Evolutionary conservation across 2,888 invertebrate genomes (phyloP), one percentile per base, ranked within the genome.

Genomic region (Rhagophthalmus giganteus): DNA sequence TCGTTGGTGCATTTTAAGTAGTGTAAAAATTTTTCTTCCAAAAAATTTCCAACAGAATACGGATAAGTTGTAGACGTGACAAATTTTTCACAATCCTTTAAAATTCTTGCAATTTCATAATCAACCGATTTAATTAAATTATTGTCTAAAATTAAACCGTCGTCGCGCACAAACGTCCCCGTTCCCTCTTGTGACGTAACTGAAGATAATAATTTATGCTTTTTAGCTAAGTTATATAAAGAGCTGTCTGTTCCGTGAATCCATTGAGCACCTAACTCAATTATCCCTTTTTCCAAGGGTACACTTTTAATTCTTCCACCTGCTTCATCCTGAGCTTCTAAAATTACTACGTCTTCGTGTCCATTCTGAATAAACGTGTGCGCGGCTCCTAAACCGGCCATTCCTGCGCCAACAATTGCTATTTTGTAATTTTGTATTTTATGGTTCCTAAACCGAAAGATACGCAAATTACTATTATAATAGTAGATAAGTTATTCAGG

Each of bases 251-350:
- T 76, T 1, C 83, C 83, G 61, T 85, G 84, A 26, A 85, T 67
- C 81, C 83, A 85, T 63, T 84, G 84, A 1, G 84, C 84, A 1
- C 85, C 85, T 12, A 78, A 59, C 65, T 85, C 85, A 33, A 84
- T 63, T 54, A 76, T 68, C 16, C 68, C 67, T 4, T 69, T 62
- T 35, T 75, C 71, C 55, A 76, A 68, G 3, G 65, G 54, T 14
- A 76, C 50, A 0, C 82, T 79, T 30, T 69, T 59, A 42, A 82
- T 77, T 59, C 84, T 71, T 8, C 84, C 83, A 13, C 84, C 84
- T 10, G 79, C 64, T 56, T 69, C 53, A 37, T 74, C 68, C 68
- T 79, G 76, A 42, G 81, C 80, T 76, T 84, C 84, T 2, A 84
- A 54, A 26, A 84, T 64, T 14, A 79, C 58, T 51, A 83, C 74